These are phyloP conservation scores for Pseudanteris insignis DNA, from an alignment of 2,888 invertebrate species.

Conservation along the genomic window DNA sequence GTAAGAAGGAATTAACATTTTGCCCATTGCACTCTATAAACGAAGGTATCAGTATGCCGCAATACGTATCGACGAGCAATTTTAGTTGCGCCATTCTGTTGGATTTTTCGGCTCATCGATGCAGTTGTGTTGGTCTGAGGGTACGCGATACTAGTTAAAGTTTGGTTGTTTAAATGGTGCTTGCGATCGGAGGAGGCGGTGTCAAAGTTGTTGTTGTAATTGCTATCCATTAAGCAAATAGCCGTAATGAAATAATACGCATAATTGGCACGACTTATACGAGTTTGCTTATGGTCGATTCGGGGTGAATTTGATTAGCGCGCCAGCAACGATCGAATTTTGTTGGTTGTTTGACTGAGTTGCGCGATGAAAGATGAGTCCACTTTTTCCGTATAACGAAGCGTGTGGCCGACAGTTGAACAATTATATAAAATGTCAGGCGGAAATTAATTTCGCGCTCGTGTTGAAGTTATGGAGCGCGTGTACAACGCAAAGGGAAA, in stretches of 20 bases:
- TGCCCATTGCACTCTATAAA: conserved; percentile 43
- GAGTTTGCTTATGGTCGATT: conserved; percentile 15
- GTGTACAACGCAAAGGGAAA: too few species aligned
- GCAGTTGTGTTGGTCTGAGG: conserved; percentile 18
- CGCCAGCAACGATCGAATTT: too few species aligned
- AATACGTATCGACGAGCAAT: conserved; percentile 38
- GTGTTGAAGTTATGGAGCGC: too few species aligned
- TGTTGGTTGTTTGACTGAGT: too few species aligned
- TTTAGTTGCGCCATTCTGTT: conserved; percentile 22
- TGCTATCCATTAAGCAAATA: conserved; percentile 26
- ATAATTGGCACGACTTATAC: conserved; percentile 21
- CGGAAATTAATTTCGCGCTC: too few species aligned
- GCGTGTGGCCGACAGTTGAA: too few species aligned
- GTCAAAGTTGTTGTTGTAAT: conserved; percentile 28
- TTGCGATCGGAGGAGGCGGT: conserved; percentile 44
- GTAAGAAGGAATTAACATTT: too few species aligned
- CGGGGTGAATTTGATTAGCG: too few species aligned
- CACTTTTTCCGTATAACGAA: too few species aligned
- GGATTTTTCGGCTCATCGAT: conserved; percentile 27
- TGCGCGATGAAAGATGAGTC: too few species aligned
- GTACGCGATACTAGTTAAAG: conserved; percentile 50
- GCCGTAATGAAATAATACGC: conserved; percentile 34
- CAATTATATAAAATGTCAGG: too few species aligned
- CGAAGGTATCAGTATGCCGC: conserved; percentile 44
- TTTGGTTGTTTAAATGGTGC: conserved; percentile 50